Conservation (phyloP, 2,888 invertebrate genomes). For the Acleris holmiana region DNA sequence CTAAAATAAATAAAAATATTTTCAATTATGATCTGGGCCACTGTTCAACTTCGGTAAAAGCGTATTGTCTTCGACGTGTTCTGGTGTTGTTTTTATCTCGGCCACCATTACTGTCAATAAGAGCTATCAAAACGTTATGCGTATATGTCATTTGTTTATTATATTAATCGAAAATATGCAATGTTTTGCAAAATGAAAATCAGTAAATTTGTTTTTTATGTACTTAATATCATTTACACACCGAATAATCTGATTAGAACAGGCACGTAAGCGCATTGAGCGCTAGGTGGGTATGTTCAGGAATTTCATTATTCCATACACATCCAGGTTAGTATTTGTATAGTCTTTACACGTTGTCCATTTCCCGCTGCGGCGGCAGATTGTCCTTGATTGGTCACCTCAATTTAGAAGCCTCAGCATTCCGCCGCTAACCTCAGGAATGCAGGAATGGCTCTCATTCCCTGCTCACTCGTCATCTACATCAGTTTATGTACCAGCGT, state of each 20-base stretch:
- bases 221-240: no score
- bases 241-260: neutral
- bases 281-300: neutral
- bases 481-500: slow-evolving; percentile 37
- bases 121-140: no score
- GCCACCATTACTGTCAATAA: no score
- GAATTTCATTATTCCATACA: slow-evolving; percentile 22
- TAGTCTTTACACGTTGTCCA: slow-evolving; percentile 36
- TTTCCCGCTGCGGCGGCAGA: slow-evolving; percentile 25
- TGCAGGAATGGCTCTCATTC: slow-evolving; percentile 70
- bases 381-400: slow-evolving; percentile 60
- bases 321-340: slow-evolving; percentile 27
- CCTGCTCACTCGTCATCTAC: slow-evolving; percentile 47
- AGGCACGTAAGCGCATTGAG: neutral
- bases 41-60: no score
- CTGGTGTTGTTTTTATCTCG: no score
- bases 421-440: slow-evolving; percentile 66
- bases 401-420: slow-evolving; percentile 61
- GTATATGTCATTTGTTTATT: no score
- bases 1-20: no score
- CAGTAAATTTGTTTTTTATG: no score
- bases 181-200: no score
- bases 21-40: no score
- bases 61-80: no score
- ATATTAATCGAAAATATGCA: no score